Conservation (phyloP, 2,113 vertebrate species). For the Erythrolamprus reginae region DNA sequence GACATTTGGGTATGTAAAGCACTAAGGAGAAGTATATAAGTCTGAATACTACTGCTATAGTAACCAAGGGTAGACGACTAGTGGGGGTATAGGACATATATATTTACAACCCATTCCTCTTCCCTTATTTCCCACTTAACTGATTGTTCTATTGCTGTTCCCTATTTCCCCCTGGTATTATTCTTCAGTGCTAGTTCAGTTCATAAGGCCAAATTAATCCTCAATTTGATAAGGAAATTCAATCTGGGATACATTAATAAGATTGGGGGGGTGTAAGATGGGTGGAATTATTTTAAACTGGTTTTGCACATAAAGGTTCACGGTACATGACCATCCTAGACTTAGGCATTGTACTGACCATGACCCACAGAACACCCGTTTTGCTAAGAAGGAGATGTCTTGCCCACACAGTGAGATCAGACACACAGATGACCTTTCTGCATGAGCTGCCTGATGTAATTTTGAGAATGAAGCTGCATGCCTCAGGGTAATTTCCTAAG, state of each 20-base stretch:
- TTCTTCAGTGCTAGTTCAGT: background rate
- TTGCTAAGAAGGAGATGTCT: background rate
- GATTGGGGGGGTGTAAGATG: background rate
- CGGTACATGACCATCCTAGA: background rate
- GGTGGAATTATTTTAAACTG: background rate
- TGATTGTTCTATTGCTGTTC: background rate
- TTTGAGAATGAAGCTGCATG: background rate
- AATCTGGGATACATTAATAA: background rate
- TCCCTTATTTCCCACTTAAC: background rate
- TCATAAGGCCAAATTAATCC: background rate
- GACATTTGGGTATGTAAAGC: too few species aligned
- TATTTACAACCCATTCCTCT: background rate
- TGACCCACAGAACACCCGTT: background rate
- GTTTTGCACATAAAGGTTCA: background rate
- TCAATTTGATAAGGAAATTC: background rate
- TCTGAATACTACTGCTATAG: background rate
- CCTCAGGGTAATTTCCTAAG: background rate
- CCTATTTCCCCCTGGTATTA: background rate
- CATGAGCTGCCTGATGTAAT: background rate
- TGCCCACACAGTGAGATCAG: background rate
- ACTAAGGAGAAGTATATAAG: background rate
- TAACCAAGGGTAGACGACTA: background rate
- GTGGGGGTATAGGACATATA: background rate
- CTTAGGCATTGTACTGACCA: background rate
- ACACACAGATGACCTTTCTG: background rate